Evolutionary conservation across 2,797 vertebrate genomes (phyloP), one percentile per base, ranked within the genome.

Genomic region (Pitangus sulphuratus): DNA sequence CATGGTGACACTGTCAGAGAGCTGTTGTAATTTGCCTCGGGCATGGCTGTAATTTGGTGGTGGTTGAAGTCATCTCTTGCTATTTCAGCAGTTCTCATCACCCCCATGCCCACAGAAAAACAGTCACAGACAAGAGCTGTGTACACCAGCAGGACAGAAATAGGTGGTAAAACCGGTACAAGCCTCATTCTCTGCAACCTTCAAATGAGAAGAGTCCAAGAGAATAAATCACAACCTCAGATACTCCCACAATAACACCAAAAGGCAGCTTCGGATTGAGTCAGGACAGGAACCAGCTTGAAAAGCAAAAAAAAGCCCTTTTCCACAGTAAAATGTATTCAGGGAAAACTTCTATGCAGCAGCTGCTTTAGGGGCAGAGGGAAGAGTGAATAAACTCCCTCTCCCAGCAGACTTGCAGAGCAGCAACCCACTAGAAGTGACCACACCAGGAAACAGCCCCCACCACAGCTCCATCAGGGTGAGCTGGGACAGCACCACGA

Each of bases 1-100:
- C 81, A 58, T 53, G 77, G 91, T 93, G 94, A 95, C 93, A 90
- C 58, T 51, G 77, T 89, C 88, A 94, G 77, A 96, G 94, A 94
- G 66, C 87, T 87, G 77, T n/a, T 84, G 83, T n/a, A 93, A 72
- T 91, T 93, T 94, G 94, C 93, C 94, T 95, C 53, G 3, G 77
- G 96, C 95, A 68, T 51, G 90, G 85, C 93, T 96, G 85, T 70
- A 83, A 91, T 95, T 91, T 93, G 83, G 85, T 66, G 44, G 87
- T 82, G 69, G 92, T 66, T 92, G 76, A 87, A 92, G 65, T 1
- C 50, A 84, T 88, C 2, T 0, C 54, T 93, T 0, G 0, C 12
- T 82, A 30, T 93, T 93, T 95, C 45, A 84, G 80, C 58, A 72
- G 77, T 70, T 82, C 70, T 69, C 58, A 35, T 90, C 82, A 76